Percentiles rank a stretch among this genome's conserved stretches.
Conservation (phyloP, 92 coral and sea anemone species). For the Epizoanthus scotinus region DNA sequence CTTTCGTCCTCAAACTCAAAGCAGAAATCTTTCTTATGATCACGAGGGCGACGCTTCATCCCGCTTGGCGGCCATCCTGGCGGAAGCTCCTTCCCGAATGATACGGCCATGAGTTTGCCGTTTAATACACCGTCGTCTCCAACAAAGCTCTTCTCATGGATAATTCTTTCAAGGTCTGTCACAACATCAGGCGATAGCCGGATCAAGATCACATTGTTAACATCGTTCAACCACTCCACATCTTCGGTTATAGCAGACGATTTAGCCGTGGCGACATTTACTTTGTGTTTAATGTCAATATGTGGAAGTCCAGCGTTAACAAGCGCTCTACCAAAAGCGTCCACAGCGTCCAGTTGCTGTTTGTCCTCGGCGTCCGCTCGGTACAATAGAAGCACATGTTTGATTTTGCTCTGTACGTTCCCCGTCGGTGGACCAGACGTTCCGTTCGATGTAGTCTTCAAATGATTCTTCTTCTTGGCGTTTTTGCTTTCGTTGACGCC, state of each 20-base stretch:
- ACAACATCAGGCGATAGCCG: conserved; percentile 78
- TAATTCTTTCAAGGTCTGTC: conserved; percentile 47
- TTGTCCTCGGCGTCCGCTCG: conserved; percentile 46
- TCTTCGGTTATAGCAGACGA: conserved; percentile 30
- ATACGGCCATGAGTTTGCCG: conserved; percentile 67
- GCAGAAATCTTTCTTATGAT: conserved; percentile 63
- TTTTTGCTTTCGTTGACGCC: conserved; percentile 31
- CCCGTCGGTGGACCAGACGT: neutral
- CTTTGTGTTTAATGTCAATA: conserved; percentile 21
- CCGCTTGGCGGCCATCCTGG: conserved; percentile 88
- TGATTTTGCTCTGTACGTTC: conserved; percentile 16
- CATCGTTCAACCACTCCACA: conserved; percentile 71
- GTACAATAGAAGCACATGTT: conserved; percentile 74
- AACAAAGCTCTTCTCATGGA: conserved; percentile 60
- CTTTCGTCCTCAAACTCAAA: conserved; percentile 66
- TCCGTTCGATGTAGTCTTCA: neutral
- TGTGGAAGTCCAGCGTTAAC: conserved; percentile 9
- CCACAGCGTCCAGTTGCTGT: conserved; percentile 61
- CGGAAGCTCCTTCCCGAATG: conserved; percentile 76
- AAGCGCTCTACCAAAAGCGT: conserved; percentile 79
- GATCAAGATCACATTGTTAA: conserved; percentile 75
- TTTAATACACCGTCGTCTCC: conserved; percentile 72
- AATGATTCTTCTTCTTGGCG: neutral
- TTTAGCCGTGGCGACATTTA: conserved; percentile 13
- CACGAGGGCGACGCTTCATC: conserved; percentile 37